Conservation (phyloP, 2,888 invertebrate genomes). For the Incurvaria masculella region DNA sequence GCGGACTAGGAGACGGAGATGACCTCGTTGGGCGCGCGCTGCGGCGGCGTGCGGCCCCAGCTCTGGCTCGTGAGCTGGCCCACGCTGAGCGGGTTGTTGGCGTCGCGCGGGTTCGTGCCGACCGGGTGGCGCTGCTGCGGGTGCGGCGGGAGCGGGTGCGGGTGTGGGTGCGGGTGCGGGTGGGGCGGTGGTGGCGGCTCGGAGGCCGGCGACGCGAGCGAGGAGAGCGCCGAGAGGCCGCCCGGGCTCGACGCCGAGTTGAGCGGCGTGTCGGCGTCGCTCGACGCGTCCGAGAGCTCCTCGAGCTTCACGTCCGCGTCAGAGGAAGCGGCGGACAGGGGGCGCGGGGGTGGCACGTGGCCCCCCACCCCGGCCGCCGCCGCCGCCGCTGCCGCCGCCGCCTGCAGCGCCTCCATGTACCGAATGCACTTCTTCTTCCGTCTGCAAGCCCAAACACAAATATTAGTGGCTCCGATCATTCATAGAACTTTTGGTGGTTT, state of each 20-base stretch:
- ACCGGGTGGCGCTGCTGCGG: conserved; percentile 69
- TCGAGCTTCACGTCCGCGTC: conserved; percentile 67
- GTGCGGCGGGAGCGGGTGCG: conserved; percentile 34
- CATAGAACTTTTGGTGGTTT: no score
- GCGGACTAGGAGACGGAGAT: conserved; percentile 50
- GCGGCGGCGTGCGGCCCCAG: conserved; percentile 41
- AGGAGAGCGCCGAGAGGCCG: conserved; percentile 46
- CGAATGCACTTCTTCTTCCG: conserved; percentile 97
- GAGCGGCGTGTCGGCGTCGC: conserved; percentile 54
- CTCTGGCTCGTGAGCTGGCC: conserved; percentile 81
- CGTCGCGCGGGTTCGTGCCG: conserved; percentile 88
- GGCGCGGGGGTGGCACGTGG: conserved; percentile 71
- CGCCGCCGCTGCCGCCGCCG: conserved; percentile 38
- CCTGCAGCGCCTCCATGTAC: conserved; percentile 84
- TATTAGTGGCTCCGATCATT: no score
- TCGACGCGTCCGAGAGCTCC: conserved; percentile 62
- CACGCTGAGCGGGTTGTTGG: conserved; percentile 89
- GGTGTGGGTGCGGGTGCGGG: conserved; percentile 29
- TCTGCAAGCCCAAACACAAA: conserved; percentile 60
- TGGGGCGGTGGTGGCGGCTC: conserved; percentile 55
- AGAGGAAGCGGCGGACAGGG: conserved; percentile 80
- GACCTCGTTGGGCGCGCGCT: conserved; percentile 42
- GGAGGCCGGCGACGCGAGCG: conserved; percentile 74
- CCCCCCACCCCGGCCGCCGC: no score
- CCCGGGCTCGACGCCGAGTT: conserved; percentile 51